phyloP scores from a whole-genome alignment of 23 tunicate genomes.

The Clavelina lepadiformis region DNA sequence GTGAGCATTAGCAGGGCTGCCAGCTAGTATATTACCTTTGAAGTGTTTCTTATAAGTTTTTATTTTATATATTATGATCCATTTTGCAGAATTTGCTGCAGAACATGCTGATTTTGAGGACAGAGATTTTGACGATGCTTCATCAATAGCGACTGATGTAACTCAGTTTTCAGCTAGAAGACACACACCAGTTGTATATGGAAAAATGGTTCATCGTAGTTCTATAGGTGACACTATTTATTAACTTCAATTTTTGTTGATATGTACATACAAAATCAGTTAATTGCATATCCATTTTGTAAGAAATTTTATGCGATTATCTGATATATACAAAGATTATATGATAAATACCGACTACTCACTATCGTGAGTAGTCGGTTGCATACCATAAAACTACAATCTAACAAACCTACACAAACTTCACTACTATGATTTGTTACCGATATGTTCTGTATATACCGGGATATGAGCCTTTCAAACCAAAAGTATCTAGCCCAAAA shows the following conservation, averaged over 20 bases:
- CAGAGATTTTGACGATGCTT: conserved; percentile 56
- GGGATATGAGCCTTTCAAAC: too few relatives aligned
- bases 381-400: neutral
- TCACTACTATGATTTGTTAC: too few relatives aligned
- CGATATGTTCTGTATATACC: too few relatives aligned
- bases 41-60: neutral
- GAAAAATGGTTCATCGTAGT: conserved; percentile 54
- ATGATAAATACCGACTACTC: too few relatives aligned
- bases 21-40: neutral
- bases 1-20: neutral
- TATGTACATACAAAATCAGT: neutral
- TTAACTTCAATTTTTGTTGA: neutral
- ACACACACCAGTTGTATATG: conserved; percentile 88
- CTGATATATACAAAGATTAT: too few relatives aligned
- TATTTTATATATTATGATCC: neutral
- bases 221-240: conserved; percentile 31
- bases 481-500: too few relatives aligned
- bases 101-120: conserved; percentile 55
- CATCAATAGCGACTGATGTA: conserved; percentile 70
- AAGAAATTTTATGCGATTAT: neutral
- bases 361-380: neutral
- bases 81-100: conserved; percentile 61
- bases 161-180: conserved; percentile 83
- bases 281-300: neutral
- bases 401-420: neutral